Conservation (phyloP, 2,888 invertebrate genomes). For the Acleris literana region DNA sequence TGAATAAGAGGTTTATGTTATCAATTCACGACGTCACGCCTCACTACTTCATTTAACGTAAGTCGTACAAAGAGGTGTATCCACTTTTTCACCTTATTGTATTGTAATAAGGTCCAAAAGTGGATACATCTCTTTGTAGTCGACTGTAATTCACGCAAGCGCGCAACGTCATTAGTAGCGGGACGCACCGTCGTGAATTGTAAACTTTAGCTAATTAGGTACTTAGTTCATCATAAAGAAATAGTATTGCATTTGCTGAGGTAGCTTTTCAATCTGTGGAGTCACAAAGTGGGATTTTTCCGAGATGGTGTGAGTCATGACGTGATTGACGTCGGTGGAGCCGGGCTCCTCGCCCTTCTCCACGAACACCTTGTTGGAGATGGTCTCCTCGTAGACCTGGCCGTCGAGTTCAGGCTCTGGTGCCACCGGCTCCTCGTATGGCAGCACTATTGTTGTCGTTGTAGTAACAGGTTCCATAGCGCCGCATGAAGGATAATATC, state of each 20-base stretch:
- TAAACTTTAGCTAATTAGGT: background rate
- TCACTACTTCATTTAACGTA: no score
- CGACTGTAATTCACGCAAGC: no score
- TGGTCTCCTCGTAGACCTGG: slow-evolving; percentile 72
- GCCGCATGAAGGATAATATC: slow-evolving; percentile 55
- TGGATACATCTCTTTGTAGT: no score
- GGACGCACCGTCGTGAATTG: no score
- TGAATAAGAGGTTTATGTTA: background rate
- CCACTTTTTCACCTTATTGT: no score
- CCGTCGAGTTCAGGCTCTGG: slow-evolving; percentile 68
- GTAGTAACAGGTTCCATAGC: slow-evolving; percentile 58
- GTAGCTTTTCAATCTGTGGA: slow-evolving; percentile 66
- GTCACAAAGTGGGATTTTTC: slow-evolving; percentile 72
- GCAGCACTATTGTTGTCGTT: slow-evolving; percentile 50
- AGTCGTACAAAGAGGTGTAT: no score
- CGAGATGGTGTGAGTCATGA: slow-evolving; percentile 71
- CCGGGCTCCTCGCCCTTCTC: slow-evolving; percentile 69
- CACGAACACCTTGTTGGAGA: slow-evolving; percentile 67
- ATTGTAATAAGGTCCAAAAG: no score
- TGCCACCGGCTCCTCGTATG: slow-evolving; percentile 53
- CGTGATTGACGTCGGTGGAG: slow-evolving; percentile 68
- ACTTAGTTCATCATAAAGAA: slow-evolving; percentile 63
- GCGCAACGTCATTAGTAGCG: no score
- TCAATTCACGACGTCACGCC: background rate
- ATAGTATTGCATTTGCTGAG: slow-evolving; percentile 74